Conservation (phyloP, 2,113 vertebrate species). For the Centropus bengalensis region DNA sequence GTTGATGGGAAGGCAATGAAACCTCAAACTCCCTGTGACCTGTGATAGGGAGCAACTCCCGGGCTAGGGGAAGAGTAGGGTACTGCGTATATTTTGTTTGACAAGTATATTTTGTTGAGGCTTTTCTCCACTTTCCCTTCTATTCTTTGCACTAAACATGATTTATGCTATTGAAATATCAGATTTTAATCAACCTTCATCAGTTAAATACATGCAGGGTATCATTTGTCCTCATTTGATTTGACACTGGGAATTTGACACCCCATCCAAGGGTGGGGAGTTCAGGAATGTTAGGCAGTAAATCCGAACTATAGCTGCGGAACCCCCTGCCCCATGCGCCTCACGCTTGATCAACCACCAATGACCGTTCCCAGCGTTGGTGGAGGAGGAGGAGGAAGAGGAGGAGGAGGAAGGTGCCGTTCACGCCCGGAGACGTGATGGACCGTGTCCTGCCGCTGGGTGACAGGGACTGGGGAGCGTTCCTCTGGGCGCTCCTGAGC, state of each 20-base stretch:
- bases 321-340: too few relatives aligned
- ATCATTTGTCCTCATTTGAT: background rate
- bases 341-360: fast-evolving
- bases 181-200: background rate
- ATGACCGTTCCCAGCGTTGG: background rate
- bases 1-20: background rate
- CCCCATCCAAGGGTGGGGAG: background rate
- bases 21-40: background rate
- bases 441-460: fast-evolving
- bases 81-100: background rate
- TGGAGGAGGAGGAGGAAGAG: background rate
- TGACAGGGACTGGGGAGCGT: background rate
- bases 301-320: background rate
- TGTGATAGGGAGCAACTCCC: background rate
- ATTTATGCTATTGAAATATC: background rate
- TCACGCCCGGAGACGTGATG: background rate
- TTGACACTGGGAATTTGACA: fast-evolving
- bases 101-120: background rate
- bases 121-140: background rate
- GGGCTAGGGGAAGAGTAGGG: background rate
- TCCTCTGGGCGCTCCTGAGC: background rate
- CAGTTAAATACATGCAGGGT: background rate
- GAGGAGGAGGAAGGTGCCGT: too few relatives aligned
- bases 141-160: background rate
- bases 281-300: background rate